Evolutionary conservation across 2,797 vertebrate genomes (phyloP), one percentile per base, ranked within the genome.

Genomic region (Ispidina lecontei): DNA sequence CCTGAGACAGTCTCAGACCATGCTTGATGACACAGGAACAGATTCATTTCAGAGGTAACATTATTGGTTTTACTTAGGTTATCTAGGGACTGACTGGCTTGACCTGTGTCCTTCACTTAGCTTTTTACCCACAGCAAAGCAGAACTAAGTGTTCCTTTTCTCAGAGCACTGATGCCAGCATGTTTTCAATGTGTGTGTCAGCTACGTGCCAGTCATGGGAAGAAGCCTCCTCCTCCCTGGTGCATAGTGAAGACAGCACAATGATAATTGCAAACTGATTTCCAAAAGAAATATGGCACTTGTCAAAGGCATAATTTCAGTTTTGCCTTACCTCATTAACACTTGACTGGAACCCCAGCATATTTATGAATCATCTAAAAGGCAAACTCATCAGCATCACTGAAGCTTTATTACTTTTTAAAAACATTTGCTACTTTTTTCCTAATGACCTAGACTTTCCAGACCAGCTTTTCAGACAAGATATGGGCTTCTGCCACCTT

Each of bases 241-340:
- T 94, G 60, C 80, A 31, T 33, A 86, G 85, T 60, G 71, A 95
- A 80, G 87, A 87, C 85, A 93, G 83, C 68, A 86, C 60, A 25
- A 41, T 43, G 46, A 51, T 86, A 84, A 90, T 93, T 87, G 91
- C 71, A 71, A 31, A 49, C 60, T 47, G 76, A 91, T 88, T 88
- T 86, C 87, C 87, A 81, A 33, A 92, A 91, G 80, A 91, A 92
- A 82, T 84, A 93, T 22, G 71, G 85, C 73, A 88, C 85, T 64
- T 96, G 89, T 94, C 88, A 94, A 88, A 85, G 58, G 80, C 49
- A 51, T 76, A 65, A 94, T 92, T 93, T 88, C 91, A 84, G 60
- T 79, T 70, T 85, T 82, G 71, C 29, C 71, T 86, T 67, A 67
- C 31, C 74, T 91, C 54, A 8, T 83, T 92, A 93, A 81, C 39